These are phyloP conservation scores for Bettongia penicillata DNA, from an alignment of 2,113 vertebrate genomes.

Conservation along the genomic window DNA sequence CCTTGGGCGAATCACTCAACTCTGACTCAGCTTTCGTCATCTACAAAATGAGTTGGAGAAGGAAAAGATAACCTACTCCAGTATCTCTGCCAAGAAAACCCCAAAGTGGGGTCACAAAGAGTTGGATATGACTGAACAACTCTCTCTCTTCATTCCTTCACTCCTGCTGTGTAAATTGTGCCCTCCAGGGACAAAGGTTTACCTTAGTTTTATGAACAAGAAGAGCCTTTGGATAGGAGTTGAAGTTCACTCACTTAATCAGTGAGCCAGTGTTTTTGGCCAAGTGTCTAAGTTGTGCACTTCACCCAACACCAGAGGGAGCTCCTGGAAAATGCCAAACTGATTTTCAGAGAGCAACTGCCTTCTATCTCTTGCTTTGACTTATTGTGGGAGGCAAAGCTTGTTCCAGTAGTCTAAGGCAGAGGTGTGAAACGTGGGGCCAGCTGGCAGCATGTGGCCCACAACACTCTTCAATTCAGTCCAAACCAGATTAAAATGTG, in stretches of 20 bases:
- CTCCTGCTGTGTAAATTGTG: not conserved
- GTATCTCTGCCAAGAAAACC: too few species aligned
- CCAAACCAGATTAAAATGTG: not conserved
- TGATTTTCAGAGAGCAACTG: not conserved
- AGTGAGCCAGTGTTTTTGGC: not conserved
- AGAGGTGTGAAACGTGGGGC: not conserved
- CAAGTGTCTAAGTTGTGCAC: not conserved
- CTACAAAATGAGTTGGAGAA: too few species aligned
- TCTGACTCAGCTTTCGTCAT: too few species aligned
- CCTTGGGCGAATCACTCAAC: not conserved
- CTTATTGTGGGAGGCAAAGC: not conserved
- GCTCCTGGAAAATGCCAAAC: not conserved
- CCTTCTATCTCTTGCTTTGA: not conserved
- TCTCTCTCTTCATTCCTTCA: not conserved
- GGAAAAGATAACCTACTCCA: too few species aligned
- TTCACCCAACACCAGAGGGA: not conserved
- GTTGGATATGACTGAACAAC: too few species aligned
- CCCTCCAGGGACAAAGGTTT: not conserved
- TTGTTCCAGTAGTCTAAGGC: not conserved
- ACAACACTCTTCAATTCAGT: not conserved
- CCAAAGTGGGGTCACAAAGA: too few species aligned
- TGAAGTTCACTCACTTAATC: not conserved
- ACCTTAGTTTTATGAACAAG: not conserved
- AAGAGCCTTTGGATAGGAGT: not conserved
- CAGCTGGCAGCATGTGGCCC: not conserved